Evolutionary conservation across 1,140 invertebrate species (phyloP).

Genomic region (Drosophila kurseongensis): DNA sequence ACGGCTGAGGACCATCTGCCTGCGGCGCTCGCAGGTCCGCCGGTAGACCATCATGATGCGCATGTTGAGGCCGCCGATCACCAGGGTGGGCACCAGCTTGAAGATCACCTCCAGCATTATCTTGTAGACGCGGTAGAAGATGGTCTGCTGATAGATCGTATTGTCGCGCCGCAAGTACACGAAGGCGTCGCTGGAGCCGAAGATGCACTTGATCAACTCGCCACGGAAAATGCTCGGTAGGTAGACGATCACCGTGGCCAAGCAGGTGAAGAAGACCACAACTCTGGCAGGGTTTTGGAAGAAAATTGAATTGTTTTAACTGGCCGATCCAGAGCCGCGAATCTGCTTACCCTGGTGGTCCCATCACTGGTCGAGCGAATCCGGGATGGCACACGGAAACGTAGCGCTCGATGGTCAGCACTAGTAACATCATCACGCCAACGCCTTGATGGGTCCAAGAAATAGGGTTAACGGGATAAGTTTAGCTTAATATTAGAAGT

Average conservation of each 20-base stretch:
- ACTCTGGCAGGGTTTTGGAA: slow-evolving; percentile 62
- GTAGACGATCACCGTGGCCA: slow-evolving; percentile 88
- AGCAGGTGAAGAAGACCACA: slow-evolving; percentile 87
- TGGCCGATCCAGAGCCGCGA: background rate
- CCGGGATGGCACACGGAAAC: slow-evolving; percentile 92
- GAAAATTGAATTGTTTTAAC: no score
- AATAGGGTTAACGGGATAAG: background rate
- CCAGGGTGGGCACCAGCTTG: slow-evolving; percentile 88
- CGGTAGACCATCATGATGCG: slow-evolving; percentile 90
- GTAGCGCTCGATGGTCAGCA: slow-evolving; percentile 92
- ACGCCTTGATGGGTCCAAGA: slow-evolving; percentile 85
- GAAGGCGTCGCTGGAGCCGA: slow-evolving; percentile 84
- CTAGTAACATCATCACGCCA: slow-evolving; percentile 92
- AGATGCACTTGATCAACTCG: slow-evolving; percentile 86
- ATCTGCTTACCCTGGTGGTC: slow-evolving; percentile 85
- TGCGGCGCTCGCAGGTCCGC: slow-evolving; percentile 87
- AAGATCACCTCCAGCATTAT: slow-evolving; percentile 88
- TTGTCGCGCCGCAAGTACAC: slow-evolving; percentile 88
- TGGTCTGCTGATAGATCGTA: slow-evolving; percentile 85
- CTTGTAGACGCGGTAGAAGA: slow-evolving; percentile 87
- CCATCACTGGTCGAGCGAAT: slow-evolving; percentile 87
- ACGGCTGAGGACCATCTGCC: slow-evolving; percentile 87
- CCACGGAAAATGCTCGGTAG: slow-evolving; percentile 88
- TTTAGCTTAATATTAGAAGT: no score
- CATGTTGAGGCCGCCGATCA: slow-evolving; percentile 89